Base-by-base conservation (phyloP, 2,113 vertebrate species). In the Porphyrio hochstetteri region DNA sequence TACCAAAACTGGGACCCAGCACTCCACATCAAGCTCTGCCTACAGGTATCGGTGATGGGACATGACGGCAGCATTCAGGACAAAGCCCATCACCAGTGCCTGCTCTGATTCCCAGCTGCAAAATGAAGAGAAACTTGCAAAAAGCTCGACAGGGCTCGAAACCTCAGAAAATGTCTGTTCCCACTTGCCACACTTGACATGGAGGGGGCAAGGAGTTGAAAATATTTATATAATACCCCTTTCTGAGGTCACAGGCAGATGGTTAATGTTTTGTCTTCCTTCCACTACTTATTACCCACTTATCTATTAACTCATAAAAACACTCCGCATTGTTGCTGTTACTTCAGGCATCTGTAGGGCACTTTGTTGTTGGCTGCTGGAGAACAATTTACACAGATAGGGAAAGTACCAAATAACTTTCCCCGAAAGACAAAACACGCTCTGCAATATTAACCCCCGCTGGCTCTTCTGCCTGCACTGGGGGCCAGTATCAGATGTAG, bases 11-110 rank as follows among this genome's bases (percentile, higher is more conserved):
- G 38, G 19, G 36, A 80, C 19, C 13, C 28, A 14, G 15, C 31
- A 6, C 16, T 82, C 18, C 15, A 28, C 0, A 0, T 71, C 21
- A 81, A 63, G 27, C 8, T 81, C 65, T 59, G 29, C 0, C 0
- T 53, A 15, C 0, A 5, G 7, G 4, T 42, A 71, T 40, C 0
- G 0, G 60, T 31, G 36, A 52, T 3, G 13, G 16, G 76, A 90
- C 0, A 0, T 17, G 50, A 29, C n/a, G 50, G 40, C 35, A 77
- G 17, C 25, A 27, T 28, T 69, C n/a, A 42, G 31, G 33, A 79
- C 7, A 78, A 52, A 74, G 13, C 12, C 40, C 5, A 52, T 35
- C 16, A 33, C 38, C 55, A 70, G 11, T 12, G 25, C 33, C 28
- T 63, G 6, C 16, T 13, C 52, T 75, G 19, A 40, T 42, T 13